Base-by-base conservation (phyloP, 2,888 invertebrate genomes). In the Liopterus haemorrhoidalis region DNA sequence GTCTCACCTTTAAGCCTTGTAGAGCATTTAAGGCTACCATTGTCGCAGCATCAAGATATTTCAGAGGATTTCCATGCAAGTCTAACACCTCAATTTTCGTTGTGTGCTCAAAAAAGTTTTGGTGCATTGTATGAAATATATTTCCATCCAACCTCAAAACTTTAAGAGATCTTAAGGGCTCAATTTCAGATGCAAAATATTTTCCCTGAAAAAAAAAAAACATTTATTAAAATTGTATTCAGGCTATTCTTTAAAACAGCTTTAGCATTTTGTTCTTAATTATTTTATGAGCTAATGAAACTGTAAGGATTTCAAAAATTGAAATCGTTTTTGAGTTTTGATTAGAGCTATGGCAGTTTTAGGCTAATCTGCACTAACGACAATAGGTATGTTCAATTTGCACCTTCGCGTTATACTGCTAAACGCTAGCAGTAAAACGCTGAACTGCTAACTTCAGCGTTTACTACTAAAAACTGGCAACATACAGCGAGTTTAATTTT, bases 1-100 rank as follows among this genome's bases (percentile, higher is more conserved):
- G 21, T 51, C 53, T 57, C 59, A 85, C 85, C 74, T 82, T 81
- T 30, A 89, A 64, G 54, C 71, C 68, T 0, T 71, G 62, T 35
- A 88, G 64, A 46, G 77, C 77, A 1, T 76, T 74, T 14, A 91
- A 74, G 0, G 89, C 85, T 0, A 77, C 68, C 1, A 74, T 57
- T 0, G 84, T 81, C 9, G 70, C 70, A 5, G 73, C 69, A 58
- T 85, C 83, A 4, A 89, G 73, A 0, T 75, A 70, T 9, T 70
- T 70, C 9, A 93, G 70, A 0, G 83, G 84, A 65, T 93, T 93
- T n/a, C 78, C 74, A 49, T 79, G 78, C 16, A 93, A 67, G 55
- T 77, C 75, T 35, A 93, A 63, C 9, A 75, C 73, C 53, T 79
- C 78, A 24, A 93, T 61, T 35, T 76, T 71, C 3, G 82, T 65